phyloP scores from a whole-genome alignment of 2,888 invertebrate genomes.

The Amblyjoppa proteus region DNA sequence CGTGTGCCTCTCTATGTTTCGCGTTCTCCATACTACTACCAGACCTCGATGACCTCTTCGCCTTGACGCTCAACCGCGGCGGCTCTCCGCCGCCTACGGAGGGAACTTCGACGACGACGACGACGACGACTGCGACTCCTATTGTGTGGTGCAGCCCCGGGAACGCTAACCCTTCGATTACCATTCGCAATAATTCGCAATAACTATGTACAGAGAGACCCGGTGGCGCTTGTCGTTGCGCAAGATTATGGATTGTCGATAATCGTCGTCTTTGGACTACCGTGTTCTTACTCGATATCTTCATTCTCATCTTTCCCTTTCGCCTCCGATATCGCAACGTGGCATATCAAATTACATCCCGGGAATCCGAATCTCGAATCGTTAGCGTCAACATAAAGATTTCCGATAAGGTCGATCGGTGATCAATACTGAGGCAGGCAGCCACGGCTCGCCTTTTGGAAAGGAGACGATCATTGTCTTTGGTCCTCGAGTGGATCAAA shows the following conservation, averaged over 20 bases:
- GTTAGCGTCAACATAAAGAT: not conserved
- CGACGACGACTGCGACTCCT: slow-evolving; percentile 35
- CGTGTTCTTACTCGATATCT: slow-evolving; percentile 48
- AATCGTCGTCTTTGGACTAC: slow-evolving; percentile 54
- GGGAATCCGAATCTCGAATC: not conserved
- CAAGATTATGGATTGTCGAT: slow-evolving; percentile 55
- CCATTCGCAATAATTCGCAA: slow-evolving; percentile 40
- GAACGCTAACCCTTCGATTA: slow-evolving; percentile 50
- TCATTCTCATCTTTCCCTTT: slow-evolving; percentile 11
- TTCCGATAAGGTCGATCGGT: not conserved
- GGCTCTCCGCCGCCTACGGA: slow-evolving; percentile 47
- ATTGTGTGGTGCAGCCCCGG: slow-evolving; percentile 49
- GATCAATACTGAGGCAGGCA: not conserved
- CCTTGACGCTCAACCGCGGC: slow-evolving; percentile 73
- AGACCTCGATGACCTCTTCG: slow-evolving; percentile 75
- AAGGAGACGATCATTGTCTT: too few relatives aligned
- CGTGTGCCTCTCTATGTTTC: slow-evolving; percentile 56
- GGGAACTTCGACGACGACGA: slow-evolving; percentile 31
- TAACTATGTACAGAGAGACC: slow-evolving; percentile 41
- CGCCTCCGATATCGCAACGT: slow-evolving; percentile 7
- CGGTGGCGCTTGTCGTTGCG: slow-evolving; percentile 60
- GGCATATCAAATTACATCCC: not conserved
- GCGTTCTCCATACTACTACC: slow-evolving; percentile 58
- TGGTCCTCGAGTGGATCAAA: too few relatives aligned
- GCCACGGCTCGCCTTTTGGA: not conserved